Evolutionary conservation across 2,797 vertebrate genomes (phyloP).

Genomic region (Helarctos malayanus): DNA sequence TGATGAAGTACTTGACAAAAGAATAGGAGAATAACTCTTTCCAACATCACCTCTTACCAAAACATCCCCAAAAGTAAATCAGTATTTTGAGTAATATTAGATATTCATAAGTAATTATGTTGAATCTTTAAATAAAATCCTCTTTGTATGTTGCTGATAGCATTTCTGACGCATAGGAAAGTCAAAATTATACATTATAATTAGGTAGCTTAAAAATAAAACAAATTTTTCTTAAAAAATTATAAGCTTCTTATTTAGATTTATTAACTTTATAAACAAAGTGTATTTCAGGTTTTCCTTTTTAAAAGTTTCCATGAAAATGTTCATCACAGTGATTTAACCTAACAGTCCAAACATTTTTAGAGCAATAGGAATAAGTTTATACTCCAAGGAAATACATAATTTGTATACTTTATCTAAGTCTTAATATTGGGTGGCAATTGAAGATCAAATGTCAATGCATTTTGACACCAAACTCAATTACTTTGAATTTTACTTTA

Average conservation of each 20-base stretch:
- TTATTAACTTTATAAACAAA: background rate
- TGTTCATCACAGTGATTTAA: background rate
- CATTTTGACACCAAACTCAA: background rate
- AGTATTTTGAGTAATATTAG: background rate
- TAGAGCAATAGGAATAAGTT: background rate
- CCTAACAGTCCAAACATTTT: background rate
- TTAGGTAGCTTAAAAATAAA: background rate
- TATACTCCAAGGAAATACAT: background rate
- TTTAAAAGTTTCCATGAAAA: background rate
- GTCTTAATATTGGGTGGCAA: background rate
- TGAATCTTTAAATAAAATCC: background rate
- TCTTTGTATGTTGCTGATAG: background rate
- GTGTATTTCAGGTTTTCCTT: background rate
- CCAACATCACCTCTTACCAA: background rate
- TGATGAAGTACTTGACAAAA: background rate
- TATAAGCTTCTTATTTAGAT: background rate
- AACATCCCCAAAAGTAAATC: background rate
- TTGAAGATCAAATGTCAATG: background rate
- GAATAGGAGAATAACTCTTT: background rate
- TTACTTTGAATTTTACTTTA: background rate
- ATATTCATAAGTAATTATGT: background rate
- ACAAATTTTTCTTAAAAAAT: background rate
- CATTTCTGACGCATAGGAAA: background rate
- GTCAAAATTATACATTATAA: background rate
- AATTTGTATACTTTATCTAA: background rate